Base-by-base conservation (phyloP, 2,113 vertebrate species). In the Ramphastos sulfuratus region DNA sequence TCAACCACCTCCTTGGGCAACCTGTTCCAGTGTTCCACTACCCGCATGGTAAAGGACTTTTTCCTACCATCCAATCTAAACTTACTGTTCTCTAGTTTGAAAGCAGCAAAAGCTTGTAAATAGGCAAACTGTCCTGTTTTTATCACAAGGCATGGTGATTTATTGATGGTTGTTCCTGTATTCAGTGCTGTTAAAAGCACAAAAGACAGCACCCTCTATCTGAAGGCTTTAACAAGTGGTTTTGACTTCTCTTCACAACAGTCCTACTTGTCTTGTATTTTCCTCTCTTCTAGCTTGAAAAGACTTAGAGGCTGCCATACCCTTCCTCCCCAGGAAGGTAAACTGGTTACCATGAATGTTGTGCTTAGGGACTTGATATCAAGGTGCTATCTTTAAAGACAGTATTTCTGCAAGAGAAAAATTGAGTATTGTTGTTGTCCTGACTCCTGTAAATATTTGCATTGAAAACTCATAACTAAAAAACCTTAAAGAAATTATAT, bases 51-150 rank as follows among this genome's bases (percentile, higher is more conserved):
- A 25, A 52, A 52, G 23, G 14, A 25, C 24, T 52, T 25, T 23
- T 52, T 52, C 50, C 12, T 52, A 52, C 25, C 23, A 52, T 12
- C 23, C 50, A 52, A 25, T 52, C 50, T 13, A 52, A 52, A 25
- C 24, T 6, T 23, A 50, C 48, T 50, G 21, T 23, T 50, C 48
- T 50, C 48, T 7, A 50, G 13, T 16, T 75, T 28, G 39, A 35
- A 33, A 1, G 15, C 8, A 37, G 52, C 58, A 13, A 6, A 15
- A 25, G 30, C 1, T 0, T 25, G 1, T 23, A 2, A 25, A 10
- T 4, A 39, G 48, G 14, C 27, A 9, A 25, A 12, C 4, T 25
- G 11, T 4, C 1, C 15, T 80, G 56, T 1, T 31, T 48, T 60
- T 35, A 4, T 24, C n/a, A 0, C 30, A 9, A 5, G 9, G 2